phyloP scores from a whole-genome alignment of 2,888 invertebrate species.

The Criorhina ranunculi region DNA sequence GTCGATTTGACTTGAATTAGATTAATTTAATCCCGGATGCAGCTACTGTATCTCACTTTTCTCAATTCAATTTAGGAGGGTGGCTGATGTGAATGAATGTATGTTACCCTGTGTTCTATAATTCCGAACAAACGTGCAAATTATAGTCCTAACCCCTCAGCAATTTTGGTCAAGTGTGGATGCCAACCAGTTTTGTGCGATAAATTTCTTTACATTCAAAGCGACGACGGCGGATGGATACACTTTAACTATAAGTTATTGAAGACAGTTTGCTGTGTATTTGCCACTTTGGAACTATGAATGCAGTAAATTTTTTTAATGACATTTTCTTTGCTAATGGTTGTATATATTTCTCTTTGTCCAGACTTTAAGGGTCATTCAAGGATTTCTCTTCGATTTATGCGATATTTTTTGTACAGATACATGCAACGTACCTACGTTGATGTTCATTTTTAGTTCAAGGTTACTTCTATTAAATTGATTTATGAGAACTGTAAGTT shows the following conservation, averaged over 20 bases:
- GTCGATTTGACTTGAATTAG: neutral
- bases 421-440: neutral
- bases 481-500: slow-evolving; percentile 4
- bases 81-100: neutral
- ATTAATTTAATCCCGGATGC: slow-evolving; percentile 33
- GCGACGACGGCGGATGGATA: neutral
- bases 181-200: slow-evolving; percentile 5
- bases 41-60: neutral
- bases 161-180: slow-evolving; percentile 6
- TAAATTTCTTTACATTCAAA: neutral
- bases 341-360: neutral
- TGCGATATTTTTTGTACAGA: slow-evolving; percentile 1
- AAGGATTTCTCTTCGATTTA: slow-evolving; percentile 33
- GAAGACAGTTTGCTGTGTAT: neutral
- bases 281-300: neutral
- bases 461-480: slow-evolving; percentile 33
- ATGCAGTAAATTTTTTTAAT: slow-evolving; percentile 12
- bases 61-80: neutral
- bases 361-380: slow-evolving; percentile 22
- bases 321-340: neutral
- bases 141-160: slow-evolving; percentile 9
- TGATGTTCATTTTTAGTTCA: slow-evolving; percentile 27
- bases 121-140: neutral
- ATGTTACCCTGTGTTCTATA: neutral
- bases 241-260: slow-evolving; percentile 14